Base-by-base conservation (phyloP, 2,113 vertebrate species). In the Nannospalax galili region DNA sequence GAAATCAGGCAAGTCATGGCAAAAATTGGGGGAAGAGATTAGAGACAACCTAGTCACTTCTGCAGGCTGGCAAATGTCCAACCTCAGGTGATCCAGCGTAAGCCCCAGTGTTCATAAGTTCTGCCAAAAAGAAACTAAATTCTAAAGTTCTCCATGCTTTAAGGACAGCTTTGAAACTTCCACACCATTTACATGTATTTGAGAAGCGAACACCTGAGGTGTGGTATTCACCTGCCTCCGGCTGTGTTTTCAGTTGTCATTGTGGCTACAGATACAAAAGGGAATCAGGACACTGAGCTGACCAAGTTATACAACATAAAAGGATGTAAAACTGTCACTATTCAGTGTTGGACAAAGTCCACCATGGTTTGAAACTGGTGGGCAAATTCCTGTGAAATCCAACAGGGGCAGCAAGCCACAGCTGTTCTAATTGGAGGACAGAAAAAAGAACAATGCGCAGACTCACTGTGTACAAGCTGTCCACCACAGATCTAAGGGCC, bases 331-430 rank as follows among this genome's bases (percentile, higher is more conserved):
- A 91, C 35, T 42, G 3, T 69, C 65, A 93, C 64, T 87, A 32
- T 45, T 93, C 64, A 48, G 60, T n/a, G 2, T 58, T 95, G 79
- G 69, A 64, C 22, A 79, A 58, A 79, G 88, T 74, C 69, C 37
- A 79, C 82, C 22, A 16, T 32, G 56, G 70, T n/a, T n/a, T n/a
- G n/a, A 91, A 93, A 84, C 74, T 72, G 73, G 75, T 72, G 73
- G 75, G 62, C 65, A 95, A 77, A 95, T 92, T 80, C 78, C 65
- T 79, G 74, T 87, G 86, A 86, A 88, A 89, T 89, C 70, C 48
- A n/a, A 65, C 32, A 78, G 60, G 35, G 69, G 37, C 73, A 92
- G 67, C 28, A 77, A 84, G 30, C 52, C 14, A 12, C 65, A 95
- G 84, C 62, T 95, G n/a, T 96, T 92, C 26, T 77, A 87, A 35